phyloP scores from a whole-genome alignment of 2,797 vertebrate genomes.

The Dermochelys coriacea region DNA sequence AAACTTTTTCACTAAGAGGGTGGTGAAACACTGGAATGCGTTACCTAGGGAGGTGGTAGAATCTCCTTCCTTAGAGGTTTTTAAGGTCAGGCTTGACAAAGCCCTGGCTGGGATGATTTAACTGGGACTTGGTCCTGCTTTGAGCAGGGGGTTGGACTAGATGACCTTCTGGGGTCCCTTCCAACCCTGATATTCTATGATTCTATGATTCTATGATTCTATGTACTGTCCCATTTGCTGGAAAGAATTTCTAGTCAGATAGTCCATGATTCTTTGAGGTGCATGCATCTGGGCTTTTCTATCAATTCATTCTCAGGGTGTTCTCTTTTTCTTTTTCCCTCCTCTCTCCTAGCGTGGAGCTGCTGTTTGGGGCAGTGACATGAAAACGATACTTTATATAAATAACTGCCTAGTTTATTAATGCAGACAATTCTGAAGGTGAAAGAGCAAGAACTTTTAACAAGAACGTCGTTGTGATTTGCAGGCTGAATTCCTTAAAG shows the following conservation, averaged over 20 bases:
- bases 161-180: no score
- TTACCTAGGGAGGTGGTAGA: no score
- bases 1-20: no score
- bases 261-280: background rate
- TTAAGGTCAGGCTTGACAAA: no score
- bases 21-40: no score
- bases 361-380: background rate
- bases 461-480: conserved; percentile 10
- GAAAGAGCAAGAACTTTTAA: conserved; percentile 39
- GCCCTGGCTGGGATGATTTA: no score
- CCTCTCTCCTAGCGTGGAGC: background rate
- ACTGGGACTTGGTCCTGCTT: no score
- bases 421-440: conserved; percentile 6
- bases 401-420: conserved; percentile 2
- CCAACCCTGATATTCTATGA: no score
- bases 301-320: background rate
- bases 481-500: conserved; percentile 14
- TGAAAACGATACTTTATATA: background rate
- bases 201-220: no score
- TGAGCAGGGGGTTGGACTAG: no score
- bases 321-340: background rate
- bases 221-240: background rate
- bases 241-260: background rate
- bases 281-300: fast-evolving
- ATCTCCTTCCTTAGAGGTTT: no score